Conservation (phyloP, 2,113 vertebrate species). For the Chaetorhynchus papuensis region DNA sequence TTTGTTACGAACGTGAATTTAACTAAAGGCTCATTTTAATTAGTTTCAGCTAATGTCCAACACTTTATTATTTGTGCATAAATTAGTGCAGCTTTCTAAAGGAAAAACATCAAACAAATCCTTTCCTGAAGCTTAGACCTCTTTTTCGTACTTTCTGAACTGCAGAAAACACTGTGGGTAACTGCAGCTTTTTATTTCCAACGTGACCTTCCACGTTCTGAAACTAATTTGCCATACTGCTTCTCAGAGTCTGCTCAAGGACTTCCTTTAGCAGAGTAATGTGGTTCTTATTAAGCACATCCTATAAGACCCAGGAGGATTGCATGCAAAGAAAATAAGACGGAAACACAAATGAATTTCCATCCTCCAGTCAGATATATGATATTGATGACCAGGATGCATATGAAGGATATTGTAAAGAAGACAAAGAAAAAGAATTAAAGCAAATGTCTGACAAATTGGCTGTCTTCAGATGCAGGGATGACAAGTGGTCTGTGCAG, state of each 20-base stretch:
- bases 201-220: slow-evolving; percentile 71
- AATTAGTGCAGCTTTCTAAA: not conserved
- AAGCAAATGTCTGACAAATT: slow-evolving; percentile 77
- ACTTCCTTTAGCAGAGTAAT: slow-evolving; percentile 85
- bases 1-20: not conserved
- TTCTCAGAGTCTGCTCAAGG: slow-evolving; percentile 76
- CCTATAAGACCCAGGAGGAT: slow-evolving; percentile 79
- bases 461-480: slow-evolving; percentile 64
- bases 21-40: not conserved
- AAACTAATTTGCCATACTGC: slow-evolving; percentile 80
- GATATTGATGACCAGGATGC: slow-evolving; percentile 83
- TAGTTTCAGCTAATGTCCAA: not conserved
- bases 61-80: not conserved
- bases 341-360: slow-evolving; percentile 76
- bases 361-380: slow-evolving; percentile 77
- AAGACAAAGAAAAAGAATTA: slow-evolving; percentile 64
- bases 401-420: slow-evolving; percentile 53
- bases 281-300: slow-evolving; percentile 91
- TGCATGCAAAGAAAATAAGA: slow-evolving; percentile 73
- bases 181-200: slow-evolving; percentile 66
- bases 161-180: slow-evolving; percentile 64
- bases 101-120: not conserved
- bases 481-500: slow-evolving; percentile 55
- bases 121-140: not conserved
- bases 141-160: slow-evolving; percentile 43